Base-by-base conservation (phyloP, 2,888 invertebrate species). In the Halocaridina rubra region DNA sequence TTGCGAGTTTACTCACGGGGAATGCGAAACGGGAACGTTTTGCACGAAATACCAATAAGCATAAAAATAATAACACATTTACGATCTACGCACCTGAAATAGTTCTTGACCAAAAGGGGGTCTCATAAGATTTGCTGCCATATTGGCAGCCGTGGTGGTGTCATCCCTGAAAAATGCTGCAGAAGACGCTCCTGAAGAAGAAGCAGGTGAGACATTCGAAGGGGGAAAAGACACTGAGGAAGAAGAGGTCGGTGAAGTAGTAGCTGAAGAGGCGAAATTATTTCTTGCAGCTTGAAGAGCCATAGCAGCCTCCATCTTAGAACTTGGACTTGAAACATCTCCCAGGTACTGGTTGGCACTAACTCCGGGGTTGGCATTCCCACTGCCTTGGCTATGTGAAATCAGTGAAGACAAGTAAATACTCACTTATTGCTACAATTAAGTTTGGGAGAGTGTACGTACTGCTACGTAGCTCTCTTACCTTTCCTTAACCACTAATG, bases 101-200 rank as follows among this genome's bases (percentile, higher is more conserved):
- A 84, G 64, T n/a, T 84, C 88, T 46, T 88, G 88, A 3, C 85
- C 80, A 33, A 88, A 77, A 22, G 86, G 32, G 8, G 85, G 81
- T 30, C 82, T 71, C 76, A 87, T 82, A 67, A 85, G 84, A 27
- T 46, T 79, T 10, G 85, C 76, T 22, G 84, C 84, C 85, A 85
- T 85, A 77, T 85, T 85, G 30, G 86, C 75, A n/a, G n/a, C n/a
- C n/a, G n/a, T n/a, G 22, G 76, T 76, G 2, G 85, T 72, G 16
- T 84, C 84, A 7, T 87, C 87, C 30, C 87, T 75, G 77, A 87
- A 87, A 72, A 87, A 87, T 5, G 82, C 72, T 33, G 88, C 39
- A 1, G 88, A 80, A 8, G 88, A 77, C 5, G 84, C 29, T 16
- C 84, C 69, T 46, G 85, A 67, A 46, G 74, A 53, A 16, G 75